A percentile compares a stretch with the other conserved stretches of the same genome.
Evolutionary conservation across 2,797 vertebrate genomes (phyloP).

Genomic region (Craterocephalus amniculus): DNA sequence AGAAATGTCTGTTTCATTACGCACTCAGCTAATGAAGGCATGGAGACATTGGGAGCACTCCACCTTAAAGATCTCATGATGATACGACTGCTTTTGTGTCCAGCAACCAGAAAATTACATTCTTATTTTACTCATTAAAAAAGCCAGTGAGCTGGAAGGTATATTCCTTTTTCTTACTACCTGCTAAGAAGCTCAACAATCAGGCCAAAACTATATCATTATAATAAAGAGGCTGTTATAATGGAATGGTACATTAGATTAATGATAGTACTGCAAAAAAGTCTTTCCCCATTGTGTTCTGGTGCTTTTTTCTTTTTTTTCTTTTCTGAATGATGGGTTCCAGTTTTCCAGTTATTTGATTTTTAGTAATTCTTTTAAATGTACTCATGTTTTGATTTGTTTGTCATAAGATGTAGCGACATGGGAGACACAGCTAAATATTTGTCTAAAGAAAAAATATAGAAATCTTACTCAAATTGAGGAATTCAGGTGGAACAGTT

Average conservation of each 20-base stretch:
- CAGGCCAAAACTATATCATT: conserved; percentile 61
- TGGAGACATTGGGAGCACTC: conserved; percentile 23
- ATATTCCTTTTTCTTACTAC: conserved; percentile 28
- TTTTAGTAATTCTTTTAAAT: not conserved
- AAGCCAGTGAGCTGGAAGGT: conserved; percentile 66
- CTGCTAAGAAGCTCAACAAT: conserved; percentile 69
- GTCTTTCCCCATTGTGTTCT: not conserved
- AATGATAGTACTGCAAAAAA: conserved; percentile 48
- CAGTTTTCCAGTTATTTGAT: not conserved
- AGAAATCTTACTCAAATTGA: conserved; percentile 34
- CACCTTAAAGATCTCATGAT: conserved; percentile 63
- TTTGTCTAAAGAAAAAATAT: conserved; percentile 1
- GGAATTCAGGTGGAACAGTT: conserved; percentile 52
- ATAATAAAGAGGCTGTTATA: conserved; percentile 45
- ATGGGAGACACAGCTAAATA: conserved; percentile 10
- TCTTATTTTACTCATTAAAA: conserved; percentile 71
- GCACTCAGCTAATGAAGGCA: conserved; percentile 49
- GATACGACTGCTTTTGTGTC: conserved; percentile 66
- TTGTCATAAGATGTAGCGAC: conserved; percentile 1
- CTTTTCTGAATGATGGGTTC: not conserved
- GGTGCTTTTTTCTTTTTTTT: not conserved
- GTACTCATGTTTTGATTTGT: conserved; percentile 13
- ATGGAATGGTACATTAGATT: conserved; percentile 50
- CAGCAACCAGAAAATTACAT: conserved; percentile 70
- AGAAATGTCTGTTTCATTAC: conserved; percentile 48